Evolutionary conservation across 2,113 vertebrate species (phyloP), one percentile per base, ranked within the genome.

Genomic region (Sylvietta virens): DNA sequence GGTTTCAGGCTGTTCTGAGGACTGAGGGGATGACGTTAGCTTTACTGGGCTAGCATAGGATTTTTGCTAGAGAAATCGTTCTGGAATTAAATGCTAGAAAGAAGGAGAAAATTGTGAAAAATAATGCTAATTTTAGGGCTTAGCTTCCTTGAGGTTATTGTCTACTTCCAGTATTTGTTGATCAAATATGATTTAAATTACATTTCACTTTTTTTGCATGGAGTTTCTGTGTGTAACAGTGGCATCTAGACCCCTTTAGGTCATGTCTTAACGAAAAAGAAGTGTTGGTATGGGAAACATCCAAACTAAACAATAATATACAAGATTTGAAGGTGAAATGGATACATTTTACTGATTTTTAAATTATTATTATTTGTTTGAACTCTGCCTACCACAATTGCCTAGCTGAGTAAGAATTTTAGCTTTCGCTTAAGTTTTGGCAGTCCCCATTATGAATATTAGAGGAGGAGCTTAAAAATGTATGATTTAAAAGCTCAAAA

Each of bases 401-500:
- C 3, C 13, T 56, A 7, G 2, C 40, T 72, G 44, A 72, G 22
- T 47, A 62, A 30, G 37, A 74, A 28, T 84, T 91, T 48, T 40
- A 16, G 10, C 9, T 86, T 86, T 77, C 26, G 58, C 35, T 42
- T n/a, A 31, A 45, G 21, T 90, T 89, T 78, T 66, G 39, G 12
- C 26, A 53, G 16, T 54, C 6, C 3, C 3, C 9, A 11, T 74
- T 30, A 4, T 45, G 35, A 81, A 31, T 0, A 0, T 50, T 42
- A 12, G 3, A 9, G 18, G 13, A 42, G 60, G 83, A 56, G 10
- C 17, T 73, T 80, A 27, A 89, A 92, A 16, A 20, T 23, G 10
- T 7, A 45, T 3, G 2, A 15, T 79, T 42, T 51, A 28, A 86
- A 65, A 51, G 9, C 20, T 62, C 2, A 86, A 56, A 51, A 65